phyloP scores from a whole-genome alignment of 2,797 vertebrate genomes.

The Sibirionetta formosa region DNA sequence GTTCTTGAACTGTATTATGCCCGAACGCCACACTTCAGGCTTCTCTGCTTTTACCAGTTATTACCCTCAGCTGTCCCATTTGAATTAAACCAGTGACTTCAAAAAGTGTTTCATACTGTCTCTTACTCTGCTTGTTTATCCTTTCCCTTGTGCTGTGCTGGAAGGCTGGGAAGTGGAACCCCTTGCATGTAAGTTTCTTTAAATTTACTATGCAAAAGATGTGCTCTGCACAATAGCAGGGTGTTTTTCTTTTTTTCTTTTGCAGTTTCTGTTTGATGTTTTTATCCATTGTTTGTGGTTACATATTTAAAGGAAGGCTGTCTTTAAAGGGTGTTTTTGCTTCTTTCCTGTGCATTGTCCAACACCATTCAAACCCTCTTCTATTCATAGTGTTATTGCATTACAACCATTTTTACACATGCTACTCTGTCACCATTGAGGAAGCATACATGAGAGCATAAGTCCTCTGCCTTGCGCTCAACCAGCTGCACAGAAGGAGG shows the following conservation, averaged over 20 bases:
- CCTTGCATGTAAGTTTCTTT: conserved; percentile 94
- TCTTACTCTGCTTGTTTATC: conserved; percentile 83
- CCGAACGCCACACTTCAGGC: not conserved
- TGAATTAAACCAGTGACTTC: conserved; percentile 53
- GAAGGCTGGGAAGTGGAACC: conserved; percentile 98
- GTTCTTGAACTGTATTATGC: not conserved
- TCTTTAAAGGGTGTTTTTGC: not conserved
- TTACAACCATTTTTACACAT: not conserved
- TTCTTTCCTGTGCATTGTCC: not conserved
- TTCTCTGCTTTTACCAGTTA: not conserved
- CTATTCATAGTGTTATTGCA: not conserved
- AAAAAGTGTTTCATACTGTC: conserved; percentile 56
- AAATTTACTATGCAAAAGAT: not conserved
- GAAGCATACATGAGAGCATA: not conserved
- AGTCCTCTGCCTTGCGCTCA: not conserved
- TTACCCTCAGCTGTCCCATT: conserved; percentile 8
- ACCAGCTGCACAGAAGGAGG: not conserved
- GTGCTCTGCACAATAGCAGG: not conserved
- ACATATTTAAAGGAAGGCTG: not conserved
- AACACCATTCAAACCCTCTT: not conserved
- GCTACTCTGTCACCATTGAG: not conserved
- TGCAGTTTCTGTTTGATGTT: not conserved
- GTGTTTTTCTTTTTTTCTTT: not conserved
- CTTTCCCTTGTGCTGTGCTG: conserved; percentile 82
- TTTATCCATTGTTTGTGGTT: not conserved